Conservation (phyloP, 1,140 invertebrate species). For the Zaprionus taronus region DNA sequence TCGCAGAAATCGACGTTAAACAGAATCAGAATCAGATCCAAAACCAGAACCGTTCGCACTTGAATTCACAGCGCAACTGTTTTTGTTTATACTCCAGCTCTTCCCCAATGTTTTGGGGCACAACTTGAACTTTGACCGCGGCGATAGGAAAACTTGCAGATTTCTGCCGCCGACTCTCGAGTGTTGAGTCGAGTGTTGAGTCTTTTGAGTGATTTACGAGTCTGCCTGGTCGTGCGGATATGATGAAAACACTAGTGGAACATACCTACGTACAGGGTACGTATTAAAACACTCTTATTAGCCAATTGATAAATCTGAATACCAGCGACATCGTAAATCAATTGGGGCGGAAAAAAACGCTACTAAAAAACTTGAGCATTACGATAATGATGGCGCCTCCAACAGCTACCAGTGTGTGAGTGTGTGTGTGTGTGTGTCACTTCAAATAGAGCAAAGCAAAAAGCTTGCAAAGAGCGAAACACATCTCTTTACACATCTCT, state of each 20-base stretch:
- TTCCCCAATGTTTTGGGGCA: not conserved
- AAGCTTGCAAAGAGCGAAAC: not conserved
- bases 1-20: not conserved
- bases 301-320: conserved; percentile 28
- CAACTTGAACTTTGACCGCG: not conserved
- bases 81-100: not conserved
- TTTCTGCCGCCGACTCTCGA: conserved; percentile 1
- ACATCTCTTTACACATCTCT: not conserved
- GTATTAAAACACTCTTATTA: not conserved
- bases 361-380: conserved; percentile 20
- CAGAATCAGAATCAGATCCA: not conserved
- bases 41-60: not conserved
- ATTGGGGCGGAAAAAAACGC: conserved; percentile 31
- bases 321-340: conserved; percentile 25
- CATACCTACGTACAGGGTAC: not conserved
- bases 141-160: not conserved
- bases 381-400: conserved; percentile 10
- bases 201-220: conserved; percentile 16
- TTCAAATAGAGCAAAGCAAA: not conserved
- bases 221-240: not conserved
- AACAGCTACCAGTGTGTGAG: not conserved
- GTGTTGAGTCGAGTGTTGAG: not conserved
- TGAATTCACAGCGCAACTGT: not conserved
- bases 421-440: not conserved
- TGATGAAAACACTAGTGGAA: not conserved